Evolutionary conservation across 2,797 vertebrate genomes (phyloP), one percentile per base, ranked within the genome.

Genomic region (Sebastolobus altivelis): DNA sequence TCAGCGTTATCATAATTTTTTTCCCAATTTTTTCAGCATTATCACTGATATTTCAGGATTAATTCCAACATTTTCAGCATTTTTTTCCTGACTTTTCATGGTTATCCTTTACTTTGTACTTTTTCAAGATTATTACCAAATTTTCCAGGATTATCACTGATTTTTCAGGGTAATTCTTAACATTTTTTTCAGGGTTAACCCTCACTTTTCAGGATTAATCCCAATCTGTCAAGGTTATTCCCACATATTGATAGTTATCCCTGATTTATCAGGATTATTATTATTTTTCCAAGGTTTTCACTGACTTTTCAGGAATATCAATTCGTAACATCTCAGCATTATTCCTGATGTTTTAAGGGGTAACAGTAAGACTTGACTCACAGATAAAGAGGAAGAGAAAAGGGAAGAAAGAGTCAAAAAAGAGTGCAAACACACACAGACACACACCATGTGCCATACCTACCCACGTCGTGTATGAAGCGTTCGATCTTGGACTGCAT

Each of bases 401-500:
- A n/a, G 4, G 4, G 2, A 55, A 25, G 4, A 60, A 43, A 16
- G 0, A 43, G 40, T 43, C 0, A 43, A 43, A 43, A 43, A 31
- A 59, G 56, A 33, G 14, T 20, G 8, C 58, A 60, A 8, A 55
- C 38, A 14, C 31, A 6, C 16, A 38, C 3, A 29, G 55, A 55
- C 37, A 9, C 3, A 33, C 20, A 65, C 11, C 14, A 58, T 37
- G 12, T 11, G 54, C 59, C 29, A 43, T 25, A 90, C 93, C 1
- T 77, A 93, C 93, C 93, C 59, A 94, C 91, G 25, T 99, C 98
- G 0, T 99, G 98, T 88, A 99, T 99, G 90, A 99, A 99, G 75
- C 98, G 95, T 80, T 99, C 98, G 0, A 99, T 99, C 95, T 99
- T 99, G 43, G 98, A 98, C 95, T 99, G 98, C 98, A 99, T 99